phyloP scores from a whole-genome alignment of 2,888 invertebrate species.

The Schrankia costaestrigalis region DNA sequence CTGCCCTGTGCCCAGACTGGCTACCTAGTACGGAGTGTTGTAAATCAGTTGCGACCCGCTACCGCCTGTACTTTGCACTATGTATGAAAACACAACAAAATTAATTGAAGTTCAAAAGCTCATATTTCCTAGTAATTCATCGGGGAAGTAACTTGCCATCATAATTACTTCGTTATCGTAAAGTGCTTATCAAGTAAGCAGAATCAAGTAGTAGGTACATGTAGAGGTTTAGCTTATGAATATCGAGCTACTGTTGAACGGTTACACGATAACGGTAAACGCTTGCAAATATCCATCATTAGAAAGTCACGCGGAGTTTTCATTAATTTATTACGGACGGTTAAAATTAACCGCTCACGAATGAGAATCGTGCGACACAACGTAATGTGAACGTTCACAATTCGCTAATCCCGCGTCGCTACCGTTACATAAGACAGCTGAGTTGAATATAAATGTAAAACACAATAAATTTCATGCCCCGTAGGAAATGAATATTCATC shows the following conservation, averaged over 20 bases:
- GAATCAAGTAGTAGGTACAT: too few relatives aligned
- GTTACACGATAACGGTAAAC: constrained; percentile 53
- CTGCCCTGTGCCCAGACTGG: constrained; percentile 47
- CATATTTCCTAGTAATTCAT: too few relatives aligned
- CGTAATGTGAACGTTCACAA: constrained; percentile 74
- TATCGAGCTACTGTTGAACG: constrained; percentile 36
- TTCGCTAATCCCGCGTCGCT: constrained; percentile 79
- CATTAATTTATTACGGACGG: constrained; percentile 64
- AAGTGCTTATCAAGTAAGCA: too few relatives aligned
- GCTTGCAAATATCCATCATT: constrained; percentile 53
- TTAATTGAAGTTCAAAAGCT: too few relatives aligned
- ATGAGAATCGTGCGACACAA: constrained; percentile 61
- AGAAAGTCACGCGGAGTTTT: constrained; percentile 63
- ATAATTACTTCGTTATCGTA: too few relatives aligned
- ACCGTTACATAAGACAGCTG: constrained; percentile 80
- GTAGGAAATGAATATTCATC: constrained; percentile 82
- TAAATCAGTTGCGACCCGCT: too few relatives aligned
- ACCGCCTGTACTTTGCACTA: too few relatives aligned
- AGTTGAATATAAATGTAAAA: constrained; percentile 81
- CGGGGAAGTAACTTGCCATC: too few relatives aligned
- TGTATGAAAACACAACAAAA: too few relatives aligned
- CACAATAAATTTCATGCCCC: constrained; percentile 81
- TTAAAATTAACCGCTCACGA: constrained; percentile 65
- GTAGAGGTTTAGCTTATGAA: constrained; percentile 20
- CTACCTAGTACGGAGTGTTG: constrained; percentile 18